phyloP scores from a whole-genome alignment of 2,797 vertebrate genomes.

The Australoheros facetus region DNA sequence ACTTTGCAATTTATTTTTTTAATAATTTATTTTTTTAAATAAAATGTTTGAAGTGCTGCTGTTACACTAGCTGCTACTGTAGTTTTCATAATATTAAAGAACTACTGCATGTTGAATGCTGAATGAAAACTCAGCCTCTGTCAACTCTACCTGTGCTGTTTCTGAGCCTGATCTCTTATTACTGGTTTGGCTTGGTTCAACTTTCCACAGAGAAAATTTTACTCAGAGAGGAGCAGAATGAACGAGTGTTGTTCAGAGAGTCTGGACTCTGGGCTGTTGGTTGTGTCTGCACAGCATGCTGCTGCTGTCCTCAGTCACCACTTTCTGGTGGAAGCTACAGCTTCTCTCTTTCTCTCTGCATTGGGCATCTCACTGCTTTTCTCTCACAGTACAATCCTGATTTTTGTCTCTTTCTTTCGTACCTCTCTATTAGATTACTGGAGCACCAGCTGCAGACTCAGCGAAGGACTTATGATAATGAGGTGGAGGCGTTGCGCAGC shows the following conservation, averaged over 20 bases:
- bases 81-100: background rate
- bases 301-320: slow-evolving; percentile 30
- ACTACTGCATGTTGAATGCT: slow-evolving; percentile 12
- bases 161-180: slow-evolving; percentile 12
- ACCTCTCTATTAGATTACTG: slow-evolving; percentile 83
- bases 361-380: background rate
- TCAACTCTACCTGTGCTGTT: background rate
- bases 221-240: background rate
- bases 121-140: background rate
- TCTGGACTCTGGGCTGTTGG: slow-evolving; percentile 33
- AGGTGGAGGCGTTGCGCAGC: slow-evolving; percentile 88
- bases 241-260: background rate
- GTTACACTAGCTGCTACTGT: background rate
- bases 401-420: background rate
- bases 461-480: slow-evolving; percentile 89
- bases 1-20: background rate
- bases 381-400: background rate
- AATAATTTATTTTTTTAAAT: background rate
- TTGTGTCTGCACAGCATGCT: slow-evolving; percentile 54
- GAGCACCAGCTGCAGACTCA: slow-evolving; percentile 95
- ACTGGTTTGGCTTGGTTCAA: background rate
- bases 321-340: slow-evolving; percentile 3
- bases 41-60: background rate
- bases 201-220: background rate
- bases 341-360: background rate